Base-by-base conservation (phyloP, 2,888 invertebrate species). In the Lasioglossum leucozonium region DNA sequence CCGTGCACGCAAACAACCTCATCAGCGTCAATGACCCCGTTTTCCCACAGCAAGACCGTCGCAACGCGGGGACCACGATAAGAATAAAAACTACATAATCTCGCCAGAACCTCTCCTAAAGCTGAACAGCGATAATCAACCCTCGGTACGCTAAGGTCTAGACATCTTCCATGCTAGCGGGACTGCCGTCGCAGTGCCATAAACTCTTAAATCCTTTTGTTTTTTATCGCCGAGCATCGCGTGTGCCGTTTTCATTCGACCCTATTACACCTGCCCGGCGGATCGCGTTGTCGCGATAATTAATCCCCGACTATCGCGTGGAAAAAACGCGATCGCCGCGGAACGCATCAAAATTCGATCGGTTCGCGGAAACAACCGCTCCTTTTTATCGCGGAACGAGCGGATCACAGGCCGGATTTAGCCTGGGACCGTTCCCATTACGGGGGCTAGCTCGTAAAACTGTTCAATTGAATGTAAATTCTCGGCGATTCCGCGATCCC, bases 401-500 rank as follows among this genome's bases (percentile, higher is more conserved):
- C 30, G 62, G 62, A 62, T 62, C 62, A 62, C 26, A 30, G 26
- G 26, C 16, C 62, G 62, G 62, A 62, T 62, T 30, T 30, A 26
- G 58, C 5, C n/a, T n/a, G n/a, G n/a, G n/a, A 62, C 62, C 16
- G 4, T 34, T 18, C 65, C 47, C 34, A 72, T 79, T 81, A 72
- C 42, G 37, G 5, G 6, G 34, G 40, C 72, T 51, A 65, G 79
- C 72, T 51, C 72, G 79, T 72, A 26, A 81, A 80, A 55, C 47
- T 67, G 74, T 75, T 75, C 67, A 69, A 80, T 74, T 74, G 74
- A 80, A 55, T 74, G 79, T 40, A 76, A 76, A 76, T 47, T 76
- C 67, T 62, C 37, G 76, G 30, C 40, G 51, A 30, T 47, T 62
- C 26, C 47, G 47, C 26, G 37, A 37, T 18, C 30, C 30, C 67